Conservation (phyloP, 2,113 vertebrate species). For the Mesocricetus auratus region DNA sequence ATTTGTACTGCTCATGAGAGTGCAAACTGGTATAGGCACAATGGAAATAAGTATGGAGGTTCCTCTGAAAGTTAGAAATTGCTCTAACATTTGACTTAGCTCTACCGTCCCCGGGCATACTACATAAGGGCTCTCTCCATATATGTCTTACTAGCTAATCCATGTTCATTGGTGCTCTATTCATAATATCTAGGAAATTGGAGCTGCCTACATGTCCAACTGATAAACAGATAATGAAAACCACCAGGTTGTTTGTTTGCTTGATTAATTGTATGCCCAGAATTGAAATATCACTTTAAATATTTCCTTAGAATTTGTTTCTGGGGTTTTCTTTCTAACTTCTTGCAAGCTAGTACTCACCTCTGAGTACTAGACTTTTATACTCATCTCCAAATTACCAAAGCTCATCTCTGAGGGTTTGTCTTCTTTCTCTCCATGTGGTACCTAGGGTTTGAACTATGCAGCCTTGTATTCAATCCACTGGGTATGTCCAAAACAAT, state of each 20-base stretch:
- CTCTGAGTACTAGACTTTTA: neutral
- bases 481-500: no score
- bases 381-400: no score
- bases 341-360: neutral
- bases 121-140: no score
- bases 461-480: neutral
- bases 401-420: neutral
- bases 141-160: neutral
- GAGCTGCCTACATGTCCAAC: neutral
- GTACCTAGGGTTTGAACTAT: neutral
- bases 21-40: no score
- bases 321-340: conserved; percentile 43
- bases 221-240: neutral
- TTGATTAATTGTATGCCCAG: neutral
- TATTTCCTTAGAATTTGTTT: neutral
- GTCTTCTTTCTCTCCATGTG: neutral
- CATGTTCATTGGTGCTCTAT: no score
- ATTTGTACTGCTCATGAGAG: neutral
- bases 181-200: neutral
- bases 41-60: neutral
- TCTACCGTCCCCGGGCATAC: neutral
- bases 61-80: neutral
- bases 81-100: no score
- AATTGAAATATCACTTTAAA: neutral
- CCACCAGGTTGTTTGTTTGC: neutral